Evolutionary conservation across 1,140 invertebrate species (phyloP).

Genomic region (Drosophila erecta): DNA sequence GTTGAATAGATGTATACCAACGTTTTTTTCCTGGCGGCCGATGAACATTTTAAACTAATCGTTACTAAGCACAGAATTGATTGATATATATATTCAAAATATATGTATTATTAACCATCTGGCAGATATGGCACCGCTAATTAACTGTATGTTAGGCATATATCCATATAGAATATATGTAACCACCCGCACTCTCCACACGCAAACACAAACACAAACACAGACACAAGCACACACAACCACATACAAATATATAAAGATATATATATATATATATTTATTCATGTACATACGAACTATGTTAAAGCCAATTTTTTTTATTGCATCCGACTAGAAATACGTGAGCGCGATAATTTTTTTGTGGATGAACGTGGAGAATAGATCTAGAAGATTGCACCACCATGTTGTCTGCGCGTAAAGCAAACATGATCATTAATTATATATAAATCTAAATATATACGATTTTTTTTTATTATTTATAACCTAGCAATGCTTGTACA

Average conservation of each 20-base stretch:
- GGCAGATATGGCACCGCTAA: conserved; percentile 55
- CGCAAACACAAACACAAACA: conserved; percentile 6
- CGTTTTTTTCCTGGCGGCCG: conserved; percentile 30
- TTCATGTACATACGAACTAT: conserved; percentile 62
- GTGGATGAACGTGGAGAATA: conserved; percentile 39
- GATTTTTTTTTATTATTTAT: conserved; percentile 65
- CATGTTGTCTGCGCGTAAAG: conserved; percentile 29
- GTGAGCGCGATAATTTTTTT: conserved; percentile 45
- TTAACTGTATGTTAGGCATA: conserved; percentile 34
- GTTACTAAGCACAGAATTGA: conserved; percentile 53
- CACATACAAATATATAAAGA: conserved; percentile 48
- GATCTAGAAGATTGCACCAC: conserved; percentile 49
- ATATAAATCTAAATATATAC: conserved; percentile 36
- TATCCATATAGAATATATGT: conserved; percentile 38
- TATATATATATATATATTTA: conserved; percentile 57
- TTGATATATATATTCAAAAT: conserved; percentile 78
- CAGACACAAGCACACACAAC: conserved; percentile 14
- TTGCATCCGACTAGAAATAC: conserved; percentile 40
- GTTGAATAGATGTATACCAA: conserved; percentile 50
- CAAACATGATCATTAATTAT: conserved; percentile 42
- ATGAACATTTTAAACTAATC: conserved; percentile 45
- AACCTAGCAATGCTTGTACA: conserved; percentile 74
- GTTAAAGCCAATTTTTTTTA: conserved; percentile 58
- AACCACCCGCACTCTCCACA: conserved; percentile 22
- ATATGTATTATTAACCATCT: conserved; percentile 68